Percentiles rank a stretch among this genome's conserved stretches.
Evolutionary conservation across 2,113 vertebrate species (phyloP).

Genomic region (Athene cunicularia): DNA sequence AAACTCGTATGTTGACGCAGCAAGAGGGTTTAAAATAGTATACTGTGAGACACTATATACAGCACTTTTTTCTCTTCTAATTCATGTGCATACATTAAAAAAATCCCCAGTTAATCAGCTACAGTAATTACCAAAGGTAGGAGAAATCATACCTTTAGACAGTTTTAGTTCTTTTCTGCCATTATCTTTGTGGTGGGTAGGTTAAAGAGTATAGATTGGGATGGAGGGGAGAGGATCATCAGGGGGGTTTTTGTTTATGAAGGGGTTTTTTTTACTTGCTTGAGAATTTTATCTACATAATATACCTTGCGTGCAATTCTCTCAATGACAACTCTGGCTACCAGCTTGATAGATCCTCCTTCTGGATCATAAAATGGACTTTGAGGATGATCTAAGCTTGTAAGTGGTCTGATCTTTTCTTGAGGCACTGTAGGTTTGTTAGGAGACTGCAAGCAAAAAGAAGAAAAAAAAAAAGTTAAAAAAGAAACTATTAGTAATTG

Average conservation of each 20-base stretch:
- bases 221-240: background rate
- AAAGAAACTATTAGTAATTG: background rate
- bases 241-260: background rate
- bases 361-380: conserved; percentile 99
- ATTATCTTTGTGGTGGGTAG: background rate
- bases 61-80: background rate
- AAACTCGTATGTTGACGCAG: background rate
- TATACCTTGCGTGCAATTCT: conserved; percentile 96
- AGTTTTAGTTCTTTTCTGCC: background rate
- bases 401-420: conserved; percentile 96
- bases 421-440: conserved; percentile 89
- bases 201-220: background rate
- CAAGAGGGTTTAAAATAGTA: background rate
- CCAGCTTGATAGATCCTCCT: conserved; percentile 93
- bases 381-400: conserved; percentile 95
- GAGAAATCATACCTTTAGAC: background rate
- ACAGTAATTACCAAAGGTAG: background rate
- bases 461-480: background rate
- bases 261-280: background rate
- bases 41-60: background rate
- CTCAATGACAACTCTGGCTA: conserved; percentile 92
- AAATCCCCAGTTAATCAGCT: background rate
- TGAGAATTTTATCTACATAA: background rate
- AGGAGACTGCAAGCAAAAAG: conserved; percentile 93
- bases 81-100: background rate